Evolutionary conservation across 2,797 vertebrate species (phyloP), one percentile per base, ranked within the genome.

Genomic region (Sebastes glaucus): DNA sequence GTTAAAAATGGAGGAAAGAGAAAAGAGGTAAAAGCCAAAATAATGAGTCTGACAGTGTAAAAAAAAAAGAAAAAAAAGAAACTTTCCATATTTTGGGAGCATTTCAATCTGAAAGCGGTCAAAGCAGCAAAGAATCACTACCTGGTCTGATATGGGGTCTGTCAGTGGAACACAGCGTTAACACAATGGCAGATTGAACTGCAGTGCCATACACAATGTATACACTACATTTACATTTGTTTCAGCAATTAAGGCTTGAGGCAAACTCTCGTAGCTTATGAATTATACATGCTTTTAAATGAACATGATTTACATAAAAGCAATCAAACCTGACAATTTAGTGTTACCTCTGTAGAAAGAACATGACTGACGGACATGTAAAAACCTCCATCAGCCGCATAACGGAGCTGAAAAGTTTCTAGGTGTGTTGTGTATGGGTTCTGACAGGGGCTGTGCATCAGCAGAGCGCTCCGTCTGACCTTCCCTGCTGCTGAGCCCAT

Each of bases 401-500:
- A 28, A 5, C 0, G 68, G 75, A 75, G 84, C 7, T 25, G 22
- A 63, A 81, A 87, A 79, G 49, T 88, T 80, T 85, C 70, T 77
- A 23, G 22, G 73, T 77, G 77, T 78, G 77, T 74, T 88, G 91
- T 63, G 78, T 89, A 90, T 87, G 75, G 87, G 82, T 87, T 83
- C 35, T 89, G 92, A 94, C 88, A 87, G 85, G 85, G 32, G 79
- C 87, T 75, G 89, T 95, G 93, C 94, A 96, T 95, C 93, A 96
- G 90, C 90, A 88, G 71, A 91, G 80, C 90, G 86, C 90, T 94
- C 94, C 84, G 94, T 92, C 94, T 96, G 96, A 97, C 96, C 96
- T 97, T 96, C 95, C 97, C 97, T 93, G 96, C 97, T 97, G 96
- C 94, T 94, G 94, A 86, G 91, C 93, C 94, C 95, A 97, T 98